phyloP scores from a whole-genome alignment of 2,113 vertebrate species.

The Thomomys bottae region DNA sequence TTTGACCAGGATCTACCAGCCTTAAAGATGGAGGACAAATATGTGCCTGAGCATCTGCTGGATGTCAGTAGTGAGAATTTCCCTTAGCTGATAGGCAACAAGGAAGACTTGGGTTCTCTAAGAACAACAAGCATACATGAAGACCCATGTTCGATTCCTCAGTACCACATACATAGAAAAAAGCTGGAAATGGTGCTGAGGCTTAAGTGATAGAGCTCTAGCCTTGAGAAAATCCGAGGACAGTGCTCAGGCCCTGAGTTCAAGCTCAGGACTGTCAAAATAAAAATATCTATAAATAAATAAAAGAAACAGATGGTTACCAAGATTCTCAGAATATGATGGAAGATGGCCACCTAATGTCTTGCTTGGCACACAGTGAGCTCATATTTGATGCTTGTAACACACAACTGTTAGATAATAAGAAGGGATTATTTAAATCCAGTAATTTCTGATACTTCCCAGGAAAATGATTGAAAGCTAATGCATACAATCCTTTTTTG shows the following conservation, averaged over 20 bases:
- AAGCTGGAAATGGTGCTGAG: no score
- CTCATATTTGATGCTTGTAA: rapidly evolving
- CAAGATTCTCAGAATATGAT: neutral
- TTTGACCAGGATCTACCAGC: neutral
- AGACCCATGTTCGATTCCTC: no score
- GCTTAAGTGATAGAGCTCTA: no score
- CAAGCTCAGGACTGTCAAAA: no score
- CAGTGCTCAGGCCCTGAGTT: no score
- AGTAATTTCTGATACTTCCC: neutral
- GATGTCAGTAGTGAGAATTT: neutral
- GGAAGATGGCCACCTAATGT: neutral
- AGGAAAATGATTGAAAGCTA: neutral
- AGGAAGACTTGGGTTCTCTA: neutral
- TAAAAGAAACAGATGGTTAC: neutral
- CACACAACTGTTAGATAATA: neutral
- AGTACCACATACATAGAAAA: no score
- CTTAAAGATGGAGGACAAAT: neutral
- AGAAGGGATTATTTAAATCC: neutral
- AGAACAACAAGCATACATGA: neutral
- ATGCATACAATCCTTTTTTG: neutral
- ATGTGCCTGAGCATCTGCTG: neutral
- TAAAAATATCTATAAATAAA: no score
- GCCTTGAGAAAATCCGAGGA: no score
- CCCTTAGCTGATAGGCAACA: neutral
- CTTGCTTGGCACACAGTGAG: neutral